Evolutionary conservation across 2,888 invertebrate species (phyloP), one percentile per base, ranked within the genome.

Genomic region (Trichogramma dendrolimi): DNA sequence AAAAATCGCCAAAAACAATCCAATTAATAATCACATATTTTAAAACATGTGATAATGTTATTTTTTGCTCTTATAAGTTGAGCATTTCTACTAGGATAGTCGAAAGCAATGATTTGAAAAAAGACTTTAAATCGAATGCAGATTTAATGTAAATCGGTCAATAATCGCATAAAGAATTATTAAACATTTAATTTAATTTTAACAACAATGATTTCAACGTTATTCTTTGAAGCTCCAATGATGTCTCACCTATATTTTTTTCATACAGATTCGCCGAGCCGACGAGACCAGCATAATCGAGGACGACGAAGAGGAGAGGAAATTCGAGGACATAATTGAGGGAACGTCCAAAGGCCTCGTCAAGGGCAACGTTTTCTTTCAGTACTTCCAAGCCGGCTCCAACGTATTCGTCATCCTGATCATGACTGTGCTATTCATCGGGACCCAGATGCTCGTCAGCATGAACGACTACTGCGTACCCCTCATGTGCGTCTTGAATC

Each of bases 391-490:
- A 67, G 80, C 83, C 1, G 86, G 86, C 6, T 83, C 84, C 1
- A 82, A 81, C 68, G 75, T 79, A 46, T 80, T 78, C 50, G 69
- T 80, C 4, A 75, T 84, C 2, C 64, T 80, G 4, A 68, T 81
- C 0, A 72, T 86, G 55, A 67, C 82, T 2, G 56, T 81, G 1
- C 70, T 83, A 7, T 85, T 84, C 67, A n/a, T 87, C 1, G 10
- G 84, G n/a, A 82, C 87, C 0, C 87, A 89, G 68, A 71, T 78
- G 0, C 73, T 83, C n/a, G 87, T 84, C 1, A 89, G 86, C 63
- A 76, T 82, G 1, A 85, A 84, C 0, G 91, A 91, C 74, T 88
- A 84, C 71, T 91, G 86, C 83, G 82, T 90, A 44, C 72, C 75
- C 43, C 67, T 72, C 43, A 58, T 78, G 74, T 77, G 52, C 75